These are phyloP conservation scores for Nomada ruficornis DNA, from an alignment of 2,888 invertebrate species.

Conservation along the genomic window DNA sequence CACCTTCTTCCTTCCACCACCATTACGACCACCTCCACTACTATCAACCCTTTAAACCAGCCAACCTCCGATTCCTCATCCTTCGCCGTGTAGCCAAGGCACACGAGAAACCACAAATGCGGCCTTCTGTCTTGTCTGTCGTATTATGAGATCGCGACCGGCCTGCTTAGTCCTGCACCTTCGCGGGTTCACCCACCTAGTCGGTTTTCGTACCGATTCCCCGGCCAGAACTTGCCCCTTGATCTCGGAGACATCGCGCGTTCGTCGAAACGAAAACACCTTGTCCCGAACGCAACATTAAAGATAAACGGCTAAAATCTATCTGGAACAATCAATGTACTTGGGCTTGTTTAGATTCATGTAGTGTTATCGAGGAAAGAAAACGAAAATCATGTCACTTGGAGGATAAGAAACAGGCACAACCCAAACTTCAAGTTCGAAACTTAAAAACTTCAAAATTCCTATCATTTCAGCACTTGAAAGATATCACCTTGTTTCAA, in stretches of 20 bases:
- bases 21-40: conserved; percentile 64
- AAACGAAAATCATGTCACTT: no score
- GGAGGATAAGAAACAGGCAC: no score
- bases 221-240: not conserved
- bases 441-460: no score
- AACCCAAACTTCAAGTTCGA: no score
- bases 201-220: conserved; percentile 44
- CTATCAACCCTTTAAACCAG: conserved; percentile 73
- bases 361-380: no score
- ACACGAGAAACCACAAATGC: conserved; percentile 74
- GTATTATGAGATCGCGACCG: conserved; percentile 58
- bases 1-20: conserved; percentile 69
- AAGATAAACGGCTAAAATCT: no score
- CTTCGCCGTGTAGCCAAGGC: conserved; percentile 66
- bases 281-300: no score
- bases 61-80: conserved; percentile 59
- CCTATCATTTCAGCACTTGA: no score
- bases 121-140: conserved; percentile 76
- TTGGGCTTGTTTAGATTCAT: no score
- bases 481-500: no score
- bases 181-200: conserved; percentile 40
- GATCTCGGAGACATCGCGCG: not conserved
- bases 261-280: not conserved
- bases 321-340: no score
- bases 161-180: conserved; percentile 37